These are phyloP conservation scores for Orussus abietinus DNA, from an alignment of 1,140 invertebrate species.

Conservation along the genomic window DNA sequence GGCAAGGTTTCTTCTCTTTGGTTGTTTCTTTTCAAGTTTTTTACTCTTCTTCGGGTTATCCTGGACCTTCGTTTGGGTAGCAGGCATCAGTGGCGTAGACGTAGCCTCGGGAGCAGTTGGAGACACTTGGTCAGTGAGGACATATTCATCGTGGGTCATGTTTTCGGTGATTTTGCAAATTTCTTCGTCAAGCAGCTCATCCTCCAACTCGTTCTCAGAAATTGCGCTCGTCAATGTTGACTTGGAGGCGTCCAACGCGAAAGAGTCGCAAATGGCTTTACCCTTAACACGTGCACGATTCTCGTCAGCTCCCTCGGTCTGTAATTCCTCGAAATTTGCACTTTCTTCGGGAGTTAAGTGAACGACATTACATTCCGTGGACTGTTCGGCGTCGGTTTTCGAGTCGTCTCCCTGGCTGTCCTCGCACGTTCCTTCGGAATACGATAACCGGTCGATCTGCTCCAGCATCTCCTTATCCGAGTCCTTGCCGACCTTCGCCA, in stretches of 20 bases:
- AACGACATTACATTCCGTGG: no score
- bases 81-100: slow-evolving; percentile 22
- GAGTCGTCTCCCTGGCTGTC: no score
- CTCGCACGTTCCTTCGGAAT: no score
- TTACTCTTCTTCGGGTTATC: slow-evolving; percentile 18
- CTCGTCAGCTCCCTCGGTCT: no score
- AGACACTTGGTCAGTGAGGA: slow-evolving; percentile 46
- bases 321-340: no score
- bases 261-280: no score
- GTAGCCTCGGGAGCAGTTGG: slow-evolving; percentile 26
- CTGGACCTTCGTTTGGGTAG: slow-evolving; percentile 2
- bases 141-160: slow-evolving; percentile 51
- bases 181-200: slow-evolving; percentile 46
- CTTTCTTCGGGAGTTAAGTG: no score
- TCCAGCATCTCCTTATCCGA: no score
- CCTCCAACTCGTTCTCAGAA: slow-evolving; percentile 35
- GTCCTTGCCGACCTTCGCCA: slow-evolving; percentile 25
- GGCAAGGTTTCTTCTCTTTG: slow-evolving; percentile 32
- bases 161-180: slow-evolving; percentile 52
- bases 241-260: no score
- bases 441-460: no score
- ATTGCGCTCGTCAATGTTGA: slow-evolving; percentile 6
- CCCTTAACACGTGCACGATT: no score
- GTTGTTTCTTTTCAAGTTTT: slow-evolving; percentile 17
- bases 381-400: no score